These are phyloP conservation scores for Drosophila aff. DNA, from an alignment of 1,140 invertebrate species.

Conservation along the genomic window DNA sequence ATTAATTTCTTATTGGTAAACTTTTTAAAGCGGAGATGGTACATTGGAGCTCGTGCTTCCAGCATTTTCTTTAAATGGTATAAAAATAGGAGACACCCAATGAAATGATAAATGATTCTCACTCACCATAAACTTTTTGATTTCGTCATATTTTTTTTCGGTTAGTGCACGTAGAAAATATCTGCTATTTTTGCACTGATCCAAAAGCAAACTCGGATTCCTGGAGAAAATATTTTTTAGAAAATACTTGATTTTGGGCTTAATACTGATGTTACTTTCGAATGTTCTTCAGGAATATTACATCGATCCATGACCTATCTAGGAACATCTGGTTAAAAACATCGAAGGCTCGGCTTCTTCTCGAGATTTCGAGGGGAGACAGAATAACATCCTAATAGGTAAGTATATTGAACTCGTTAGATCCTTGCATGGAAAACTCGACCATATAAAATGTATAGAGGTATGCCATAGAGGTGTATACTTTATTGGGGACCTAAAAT, in stretches of 20 bases:
- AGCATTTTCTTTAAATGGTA: slow-evolving; percentile 70
- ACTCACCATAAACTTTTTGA: slow-evolving; percentile 58
- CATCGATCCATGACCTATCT: slow-evolving; percentile 71
- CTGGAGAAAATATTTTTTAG: slow-evolving; percentile 9
- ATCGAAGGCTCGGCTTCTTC: slow-evolving; percentile 62
- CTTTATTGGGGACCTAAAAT: background rate
- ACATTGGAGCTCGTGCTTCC: slow-evolving; percentile 71
- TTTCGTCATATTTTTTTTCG: slow-evolving; percentile 51
- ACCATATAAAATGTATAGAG: background rate
- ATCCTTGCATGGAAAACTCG: background rate
- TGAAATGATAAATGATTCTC: background rate
- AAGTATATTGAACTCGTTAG: background rate
- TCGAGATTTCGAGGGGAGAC: slow-evolving; percentile 67
- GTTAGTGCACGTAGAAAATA: slow-evolving; percentile 35
- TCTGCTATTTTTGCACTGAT: slow-evolving; percentile 57
- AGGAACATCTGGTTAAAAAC: slow-evolving; percentile 76
- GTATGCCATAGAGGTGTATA: background rate
- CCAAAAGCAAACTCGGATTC: slow-evolving; percentile 59
- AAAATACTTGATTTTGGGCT: background rate
- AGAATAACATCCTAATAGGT: slow-evolving; percentile 53
- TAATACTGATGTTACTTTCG: slow-evolving; percentile 26
- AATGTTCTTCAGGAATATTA: slow-evolving; percentile 68
- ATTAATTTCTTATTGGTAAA: slow-evolving; percentile 56
- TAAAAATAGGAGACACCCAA: background rate
- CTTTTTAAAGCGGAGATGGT: slow-evolving; percentile 57